phyloP scores from a whole-genome alignment of 2,888 invertebrate genomes.

The Eretmocerus hayati region DNA sequence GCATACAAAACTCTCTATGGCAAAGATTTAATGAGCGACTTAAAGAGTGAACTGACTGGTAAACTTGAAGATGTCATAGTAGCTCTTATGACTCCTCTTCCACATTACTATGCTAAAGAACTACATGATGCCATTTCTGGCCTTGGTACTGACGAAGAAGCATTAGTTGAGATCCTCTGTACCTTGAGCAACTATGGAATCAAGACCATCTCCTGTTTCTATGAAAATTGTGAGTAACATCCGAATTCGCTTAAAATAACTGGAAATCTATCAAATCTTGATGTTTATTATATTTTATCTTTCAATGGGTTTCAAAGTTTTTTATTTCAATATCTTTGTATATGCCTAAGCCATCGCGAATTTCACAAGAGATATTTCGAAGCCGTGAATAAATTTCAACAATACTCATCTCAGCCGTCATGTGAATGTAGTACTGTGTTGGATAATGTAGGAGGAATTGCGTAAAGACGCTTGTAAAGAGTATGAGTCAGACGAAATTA shows the following conservation, averaged over 20 bases:
- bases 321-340: too few species aligned
- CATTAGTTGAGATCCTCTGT: conserved; percentile 87
- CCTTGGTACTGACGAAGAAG: conserved; percentile 82
- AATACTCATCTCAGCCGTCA: background rate
- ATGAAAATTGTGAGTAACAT: conserved; percentile 68
- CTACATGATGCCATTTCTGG: conserved; percentile 82
- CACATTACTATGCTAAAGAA: conserved; percentile 86
- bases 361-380: too few species aligned
- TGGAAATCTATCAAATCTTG: too few species aligned
- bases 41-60: conserved; percentile 84
- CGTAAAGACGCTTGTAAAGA: conserved; percentile 3
- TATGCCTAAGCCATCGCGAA: too few species aligned
- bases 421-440: background rate
- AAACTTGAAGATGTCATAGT: conserved; percentile 84
- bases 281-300: too few species aligned
- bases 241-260: too few species aligned
- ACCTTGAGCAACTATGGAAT: conserved; percentile 87
- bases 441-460: conserved; percentile 6
- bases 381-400: background rate
- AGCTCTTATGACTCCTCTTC: conserved; percentile 84
- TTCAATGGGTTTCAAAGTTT: too few species aligned
- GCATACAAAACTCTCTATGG: conserved; percentile 90
- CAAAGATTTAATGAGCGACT: conserved; percentile 69
- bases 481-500: conserved; percentile 15
- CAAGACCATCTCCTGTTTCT: conserved; percentile 75